phyloP scores from a whole-genome alignment of 2,113 vertebrate species.

The Tychaedon coryphoeus region DNA sequence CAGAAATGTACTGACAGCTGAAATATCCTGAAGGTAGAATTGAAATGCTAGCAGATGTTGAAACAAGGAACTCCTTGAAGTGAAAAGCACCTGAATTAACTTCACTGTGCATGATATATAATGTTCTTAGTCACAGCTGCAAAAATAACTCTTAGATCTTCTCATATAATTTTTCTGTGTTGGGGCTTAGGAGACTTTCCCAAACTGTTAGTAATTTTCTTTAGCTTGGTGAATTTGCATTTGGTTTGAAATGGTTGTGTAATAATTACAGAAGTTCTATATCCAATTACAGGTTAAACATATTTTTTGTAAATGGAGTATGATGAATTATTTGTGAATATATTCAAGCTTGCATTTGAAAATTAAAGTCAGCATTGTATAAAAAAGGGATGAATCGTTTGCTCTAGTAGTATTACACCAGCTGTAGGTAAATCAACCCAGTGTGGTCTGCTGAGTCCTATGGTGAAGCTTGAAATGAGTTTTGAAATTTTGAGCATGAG shows the following conservation, averaged over 20 bases:
- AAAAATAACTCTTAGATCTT: slow-evolving; percentile 12
- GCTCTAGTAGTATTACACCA: background rate
- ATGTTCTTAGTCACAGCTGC: slow-evolving; percentile 25
- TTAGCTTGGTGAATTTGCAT: background rate
- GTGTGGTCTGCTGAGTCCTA: background rate
- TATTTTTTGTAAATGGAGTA: background rate
- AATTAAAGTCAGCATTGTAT: background rate
- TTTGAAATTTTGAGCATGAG: background rate
- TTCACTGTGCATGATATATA: slow-evolving; percentile 1
- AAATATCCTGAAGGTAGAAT: slow-evolving; percentile 56
- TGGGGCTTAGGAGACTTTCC: background rate
- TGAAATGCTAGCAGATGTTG: slow-evolving; percentile 37
- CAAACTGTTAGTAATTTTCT: background rate
- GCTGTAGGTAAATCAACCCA: background rate
- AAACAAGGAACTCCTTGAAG: slow-evolving; percentile 54
- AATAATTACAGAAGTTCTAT: background rate
- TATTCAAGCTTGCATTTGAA: background rate
- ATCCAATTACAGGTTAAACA: background rate
- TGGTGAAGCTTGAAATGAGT: background rate
- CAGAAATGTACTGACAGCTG: slow-evolving; percentile 41
- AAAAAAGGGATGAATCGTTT: background rate
- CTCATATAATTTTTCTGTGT: background rate
- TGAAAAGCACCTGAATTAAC: slow-evolving; percentile 32
- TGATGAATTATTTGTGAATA: background rate
- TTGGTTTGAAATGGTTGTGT: background rate